These are phyloP conservation scores for Leucoma salicis DNA, from an alignment of 2,888 invertebrate genomes.

Conservation along the genomic window DNA sequence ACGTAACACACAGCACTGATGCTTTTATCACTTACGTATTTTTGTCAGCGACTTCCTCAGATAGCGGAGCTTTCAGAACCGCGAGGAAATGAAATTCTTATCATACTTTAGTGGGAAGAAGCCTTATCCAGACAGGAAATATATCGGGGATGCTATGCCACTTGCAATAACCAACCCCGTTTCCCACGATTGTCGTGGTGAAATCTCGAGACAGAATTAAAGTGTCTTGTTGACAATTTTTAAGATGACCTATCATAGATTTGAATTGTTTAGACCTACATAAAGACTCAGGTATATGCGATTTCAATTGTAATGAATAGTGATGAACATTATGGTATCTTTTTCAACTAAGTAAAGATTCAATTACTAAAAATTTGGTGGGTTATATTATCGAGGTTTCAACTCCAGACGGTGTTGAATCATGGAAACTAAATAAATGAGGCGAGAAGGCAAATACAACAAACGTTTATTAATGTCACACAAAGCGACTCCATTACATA, in stretches of 20 bases:
- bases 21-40: slow-evolving; percentile 78
- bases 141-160: slow-evolving; percentile 59
- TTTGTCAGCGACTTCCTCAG: slow-evolving; percentile 77
- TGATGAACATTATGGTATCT: no score
- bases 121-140: slow-evolving; percentile 77
- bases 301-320: no score
- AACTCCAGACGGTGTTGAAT: slow-evolving; percentile 26
- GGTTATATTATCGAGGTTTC: no score
- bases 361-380: no score
- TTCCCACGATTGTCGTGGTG: slow-evolving; percentile 65
- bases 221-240: slow-evolving; percentile 48
- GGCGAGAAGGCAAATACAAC: slow-evolving; percentile 24
- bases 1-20: no score
- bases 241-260: no score
- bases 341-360: no score
- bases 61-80: slow-evolving; percentile 70
- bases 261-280: no score
- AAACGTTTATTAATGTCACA: slow-evolving; percentile 46
- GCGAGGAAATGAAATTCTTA: slow-evolving; percentile 83
- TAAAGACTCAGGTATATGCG: no score
- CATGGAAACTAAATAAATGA: slow-evolving; percentile 25
- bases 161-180: slow-evolving; percentile 67
- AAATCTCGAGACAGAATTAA: slow-evolving; percentile 52
- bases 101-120: slow-evolving; percentile 73
- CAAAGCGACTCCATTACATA: slow-evolving; percentile 57